A percentile compares a stretch with the other conserved stretches of the same genome.
Conservation (phyloP, 2,888 invertebrate species). For the Leptogaster cylindrica region DNA sequence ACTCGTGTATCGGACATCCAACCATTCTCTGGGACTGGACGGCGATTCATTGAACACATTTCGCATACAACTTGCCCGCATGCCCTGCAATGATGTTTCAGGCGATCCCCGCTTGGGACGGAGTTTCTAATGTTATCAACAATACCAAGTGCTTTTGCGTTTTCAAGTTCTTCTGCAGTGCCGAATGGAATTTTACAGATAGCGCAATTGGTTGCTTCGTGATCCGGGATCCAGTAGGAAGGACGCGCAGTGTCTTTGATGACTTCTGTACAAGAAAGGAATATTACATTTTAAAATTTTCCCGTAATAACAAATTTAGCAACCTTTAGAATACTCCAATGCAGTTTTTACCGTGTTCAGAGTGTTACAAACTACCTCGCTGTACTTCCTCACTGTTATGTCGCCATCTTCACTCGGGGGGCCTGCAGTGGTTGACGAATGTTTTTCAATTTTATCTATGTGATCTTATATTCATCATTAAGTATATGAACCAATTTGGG, state of each 20-base stretch:
- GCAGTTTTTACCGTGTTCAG: slow-evolving; percentile 74
- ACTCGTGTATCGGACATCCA: slow-evolving; percentile 79
- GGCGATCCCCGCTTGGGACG: slow-evolving; percentile 56
- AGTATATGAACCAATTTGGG: slow-evolving; percentile 2
- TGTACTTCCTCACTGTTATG: slow-evolving; percentile 69
- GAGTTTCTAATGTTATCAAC: slow-evolving; percentile 51
- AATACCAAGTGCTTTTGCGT: slow-evolving; percentile 52
- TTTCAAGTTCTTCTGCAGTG: slow-evolving; percentile 60
- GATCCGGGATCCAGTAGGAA: slow-evolving; percentile 81
- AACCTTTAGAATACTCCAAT: slow-evolving; percentile 76
- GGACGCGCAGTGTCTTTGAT: slow-evolving; percentile 80
- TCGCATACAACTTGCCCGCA: slow-evolving; percentile 77
- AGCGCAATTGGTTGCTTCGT: slow-evolving; percentile 70
- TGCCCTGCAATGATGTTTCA: slow-evolving; percentile 72
- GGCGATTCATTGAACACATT: slow-evolving; percentile 63
- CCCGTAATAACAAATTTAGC: slow-evolving; percentile 2
- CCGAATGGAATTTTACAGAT: slow-evolving; percentile 71
- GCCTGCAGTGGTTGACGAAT: slow-evolving; percentile 53
- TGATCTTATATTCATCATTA: slow-evolving; percentile 20
- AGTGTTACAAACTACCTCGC: slow-evolving; percentile 76
- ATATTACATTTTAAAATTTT: neutral
- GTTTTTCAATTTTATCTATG: slow-evolving; percentile 40
- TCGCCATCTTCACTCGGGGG: slow-evolving; percentile 61
- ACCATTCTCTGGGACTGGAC: slow-evolving; percentile 74
- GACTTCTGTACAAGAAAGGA: slow-evolving; percentile 60